These are phyloP conservation scores for Hexactinellida sp. DNA, from an alignment of 37 sponge, comb jelly and placozoan species.

Conservation along the genomic window DNA sequence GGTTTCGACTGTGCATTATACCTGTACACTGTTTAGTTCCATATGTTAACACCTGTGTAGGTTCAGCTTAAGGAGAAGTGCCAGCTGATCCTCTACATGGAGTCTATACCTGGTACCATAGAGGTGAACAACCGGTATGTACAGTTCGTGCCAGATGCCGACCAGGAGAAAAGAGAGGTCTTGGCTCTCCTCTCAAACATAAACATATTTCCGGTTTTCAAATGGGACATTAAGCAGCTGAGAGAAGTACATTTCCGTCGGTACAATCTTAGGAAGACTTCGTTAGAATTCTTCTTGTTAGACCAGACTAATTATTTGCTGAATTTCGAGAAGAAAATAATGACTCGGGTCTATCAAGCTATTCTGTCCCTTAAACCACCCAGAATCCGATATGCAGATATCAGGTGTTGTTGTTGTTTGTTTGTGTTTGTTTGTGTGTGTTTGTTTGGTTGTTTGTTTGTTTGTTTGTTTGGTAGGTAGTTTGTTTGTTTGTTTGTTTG, in stretches of 20 bases:
- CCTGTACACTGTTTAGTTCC: not conserved
- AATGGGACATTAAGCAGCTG: conserved; percentile 44
- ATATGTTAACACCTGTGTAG: not conserved
- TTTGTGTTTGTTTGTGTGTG: not conserved
- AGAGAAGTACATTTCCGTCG: conserved; percentile 78
- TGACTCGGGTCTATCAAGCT: conserved; percentile 39
- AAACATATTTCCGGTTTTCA: conserved; percentile 5
- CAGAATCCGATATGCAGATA: conserved; percentile 52
- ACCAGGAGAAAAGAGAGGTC: conserved; percentile 31
- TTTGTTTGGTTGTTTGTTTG: not conserved
- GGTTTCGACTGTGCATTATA: not conserved
- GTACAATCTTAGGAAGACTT: conserved; percentile 74
- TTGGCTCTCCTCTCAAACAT: not conserved
- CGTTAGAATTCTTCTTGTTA: conserved; percentile 80
- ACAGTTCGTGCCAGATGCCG: conserved; percentile 49
- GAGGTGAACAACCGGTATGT: conserved; percentile 70
- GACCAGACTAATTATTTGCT: conserved; percentile 93
- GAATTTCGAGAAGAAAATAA: conserved; percentile 48
- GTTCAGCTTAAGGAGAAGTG: conserved; percentile 29
- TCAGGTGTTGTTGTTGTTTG: conserved; percentile 1
- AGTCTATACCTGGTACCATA: conserved; percentile 49
- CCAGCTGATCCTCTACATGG: conserved; percentile 53
- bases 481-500: no score
- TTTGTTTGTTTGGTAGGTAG: no score
- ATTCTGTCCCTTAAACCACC: conserved; percentile 53